A percentile compares a stretch with the other conserved stretches of the same genome.
phyloP scores from a whole-genome alignment of 2,797 vertebrate species.

The Salmo trutta region DNA sequence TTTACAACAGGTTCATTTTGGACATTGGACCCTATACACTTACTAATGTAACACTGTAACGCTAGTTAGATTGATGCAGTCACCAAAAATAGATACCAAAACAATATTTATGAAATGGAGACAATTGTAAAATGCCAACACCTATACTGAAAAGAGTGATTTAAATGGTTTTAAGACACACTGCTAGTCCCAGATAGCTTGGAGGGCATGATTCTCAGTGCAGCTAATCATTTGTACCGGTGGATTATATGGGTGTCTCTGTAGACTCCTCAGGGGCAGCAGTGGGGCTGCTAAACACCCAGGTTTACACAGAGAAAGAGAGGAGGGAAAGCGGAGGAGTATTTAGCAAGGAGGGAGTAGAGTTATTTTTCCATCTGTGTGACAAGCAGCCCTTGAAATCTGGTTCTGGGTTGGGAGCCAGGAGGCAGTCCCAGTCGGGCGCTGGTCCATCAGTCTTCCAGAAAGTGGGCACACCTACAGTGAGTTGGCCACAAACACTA shows the following conservation, averaged over 20 bases:
- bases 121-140: not conserved
- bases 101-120: slow-evolving; percentile 57
- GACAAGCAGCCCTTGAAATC: slow-evolving; percentile 73
- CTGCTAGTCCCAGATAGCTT: slow-evolving; percentile 1
- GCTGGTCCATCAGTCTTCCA: slow-evolving; percentile 71
- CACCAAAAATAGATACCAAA: slow-evolving; percentile 28
- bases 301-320: slow-evolving; percentile 15
- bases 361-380: slow-evolving; percentile 71
- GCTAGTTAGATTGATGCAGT: slow-evolving; percentile 40
- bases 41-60: slow-evolving; percentile 27
- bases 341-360: slow-evolving; percentile 29
- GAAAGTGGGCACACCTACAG: slow-evolving; percentile 68
- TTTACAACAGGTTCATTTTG: slow-evolving; percentile 33
- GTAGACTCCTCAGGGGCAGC: not conserved
- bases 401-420: slow-evolving; percentile 63
- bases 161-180: not conserved
- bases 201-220: not conserved
- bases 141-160: no score
- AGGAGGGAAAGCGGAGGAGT: slow-evolving; percentile 8
- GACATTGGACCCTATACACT: slow-evolving; percentile 34
- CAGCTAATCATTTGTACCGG: slow-evolving; percentile 3
- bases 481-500: slow-evolving; percentile 60
- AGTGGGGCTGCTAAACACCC: slow-evolving; percentile 12
- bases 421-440: slow-evolving; percentile 63
- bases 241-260: slow-evolving; percentile 8